These are phyloP conservation scores for Halisarca cf. caerulea DNA, from an alignment of 37 sponge, comb jelly and placozoan species.

Conservation along the genomic window DNA sequence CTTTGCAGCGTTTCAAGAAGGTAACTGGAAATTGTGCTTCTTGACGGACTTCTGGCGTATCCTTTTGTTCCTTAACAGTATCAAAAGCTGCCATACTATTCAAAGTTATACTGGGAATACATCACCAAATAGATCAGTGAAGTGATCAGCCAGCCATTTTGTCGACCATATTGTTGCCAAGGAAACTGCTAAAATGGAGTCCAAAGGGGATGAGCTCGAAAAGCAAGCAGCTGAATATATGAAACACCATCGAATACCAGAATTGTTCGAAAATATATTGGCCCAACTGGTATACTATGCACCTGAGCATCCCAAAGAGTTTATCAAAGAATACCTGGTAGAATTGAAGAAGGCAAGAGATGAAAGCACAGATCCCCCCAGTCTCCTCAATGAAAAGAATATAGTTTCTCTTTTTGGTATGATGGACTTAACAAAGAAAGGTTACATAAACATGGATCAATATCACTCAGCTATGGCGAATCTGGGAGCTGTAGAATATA, in stretches of 20 bases:
- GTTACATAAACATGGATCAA: constrained; percentile 75
- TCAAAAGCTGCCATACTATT: too few species aligned
- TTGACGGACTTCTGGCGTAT: too few species aligned
- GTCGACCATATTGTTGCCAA: not conserved
- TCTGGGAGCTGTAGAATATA: constrained; percentile 64
- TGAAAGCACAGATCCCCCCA: constrained; percentile 53
- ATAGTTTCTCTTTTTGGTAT: constrained; percentile 79
- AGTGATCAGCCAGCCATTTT: constrained; percentile 3
- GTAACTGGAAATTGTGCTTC: too few species aligned
- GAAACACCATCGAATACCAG: constrained; percentile 72
- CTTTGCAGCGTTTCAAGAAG: too few species aligned
- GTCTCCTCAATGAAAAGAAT: constrained; percentile 79
- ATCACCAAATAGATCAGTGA: too few species aligned
- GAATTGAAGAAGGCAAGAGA: constrained; percentile 61
- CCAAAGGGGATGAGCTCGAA: constrained; percentile 4
- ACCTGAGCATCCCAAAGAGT: constrained; percentile 78
- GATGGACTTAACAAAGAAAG: constrained; percentile 84
- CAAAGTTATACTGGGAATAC: too few species aligned
- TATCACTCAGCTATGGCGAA: constrained; percentile 80
- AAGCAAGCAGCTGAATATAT: constrained; percentile 62
- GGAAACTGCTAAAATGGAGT: constrained; percentile 18
- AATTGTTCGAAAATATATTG: constrained; percentile 84
- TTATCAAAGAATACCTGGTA: constrained; percentile 74
- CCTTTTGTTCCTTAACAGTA: too few species aligned
- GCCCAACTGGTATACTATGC: constrained; percentile 78